Evolutionary conservation across 2,113 vertebrate genomes (phyloP).

Genomic region (Strigops habroptila): DNA sequence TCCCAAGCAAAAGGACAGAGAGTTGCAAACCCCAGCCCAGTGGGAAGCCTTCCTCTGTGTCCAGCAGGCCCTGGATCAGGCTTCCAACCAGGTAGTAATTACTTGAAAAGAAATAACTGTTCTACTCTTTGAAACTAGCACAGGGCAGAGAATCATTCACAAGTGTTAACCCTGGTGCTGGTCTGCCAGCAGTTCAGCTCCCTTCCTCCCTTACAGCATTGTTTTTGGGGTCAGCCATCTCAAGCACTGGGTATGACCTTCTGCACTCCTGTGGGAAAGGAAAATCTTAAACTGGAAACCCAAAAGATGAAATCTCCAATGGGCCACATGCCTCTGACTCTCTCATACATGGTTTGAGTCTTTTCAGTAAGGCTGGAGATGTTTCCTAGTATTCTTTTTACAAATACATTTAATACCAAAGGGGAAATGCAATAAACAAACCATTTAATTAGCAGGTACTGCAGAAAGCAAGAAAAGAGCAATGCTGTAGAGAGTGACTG

Average conservation of each 20-base stretch:
- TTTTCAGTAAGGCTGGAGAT: not conserved
- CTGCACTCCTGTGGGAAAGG: not conserved
- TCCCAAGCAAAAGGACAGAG: not conserved
- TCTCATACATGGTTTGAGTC: not conserved
- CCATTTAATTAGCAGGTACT: constrained; percentile 3
- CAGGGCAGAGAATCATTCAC: not conserved
- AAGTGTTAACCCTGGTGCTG: not conserved
- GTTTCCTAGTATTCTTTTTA: not conserved
- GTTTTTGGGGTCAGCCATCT: not conserved
- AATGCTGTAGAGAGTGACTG: not conserved
- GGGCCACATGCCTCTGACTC: not conserved
- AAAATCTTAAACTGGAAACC: not conserved
- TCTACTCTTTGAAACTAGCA: not conserved
- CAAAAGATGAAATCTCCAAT: not conserved
- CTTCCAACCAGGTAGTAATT: not conserved
- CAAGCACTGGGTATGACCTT: not conserved
- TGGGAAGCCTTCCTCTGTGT: not conserved
- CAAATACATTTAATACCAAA: not conserved
- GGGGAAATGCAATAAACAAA: not conserved
- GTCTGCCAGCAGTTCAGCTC: not conserved
- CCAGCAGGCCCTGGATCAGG: not conserved
- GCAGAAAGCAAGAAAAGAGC: not conserved
- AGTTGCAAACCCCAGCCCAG: not conserved
- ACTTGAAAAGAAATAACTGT: not conserved
- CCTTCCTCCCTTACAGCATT: not conserved